Conservation (phyloP, 2,797 vertebrate species). For the Eidolon dupreanum region DNA sequence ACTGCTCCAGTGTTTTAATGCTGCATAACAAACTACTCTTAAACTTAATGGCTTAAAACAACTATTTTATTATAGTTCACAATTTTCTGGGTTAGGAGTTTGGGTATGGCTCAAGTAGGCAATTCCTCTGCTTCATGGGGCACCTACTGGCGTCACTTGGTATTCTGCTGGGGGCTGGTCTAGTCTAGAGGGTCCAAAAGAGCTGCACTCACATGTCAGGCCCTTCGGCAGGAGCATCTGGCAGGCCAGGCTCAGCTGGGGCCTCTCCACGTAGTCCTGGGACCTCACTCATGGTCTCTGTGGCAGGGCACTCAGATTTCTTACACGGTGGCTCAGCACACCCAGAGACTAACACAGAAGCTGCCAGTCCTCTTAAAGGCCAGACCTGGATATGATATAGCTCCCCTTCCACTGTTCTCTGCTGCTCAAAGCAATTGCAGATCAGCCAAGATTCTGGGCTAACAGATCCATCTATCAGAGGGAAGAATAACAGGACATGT, state of each 20-base stretch:
- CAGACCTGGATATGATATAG: neutral
- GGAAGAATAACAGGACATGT: neutral
- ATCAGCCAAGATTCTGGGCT: neutral
- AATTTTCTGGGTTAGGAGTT: neutral
- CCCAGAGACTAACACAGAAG: neutral
- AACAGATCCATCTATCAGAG: neutral
- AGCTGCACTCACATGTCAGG: neutral
- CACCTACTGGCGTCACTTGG: neutral
- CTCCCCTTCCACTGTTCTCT: neutral
- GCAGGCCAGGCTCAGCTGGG: neutral
- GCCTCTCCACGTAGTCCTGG: neutral
- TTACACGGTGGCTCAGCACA: neutral
- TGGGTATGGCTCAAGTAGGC: neutral
- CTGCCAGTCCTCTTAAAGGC: neutral
- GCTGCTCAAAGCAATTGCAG: neutral
- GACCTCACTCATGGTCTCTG: neutral
- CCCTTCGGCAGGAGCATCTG: neutral
- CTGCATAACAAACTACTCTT: neutral
- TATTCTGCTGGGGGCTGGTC: neutral
- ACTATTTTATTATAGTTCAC: neutral
- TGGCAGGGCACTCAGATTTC: rapidly evolving
- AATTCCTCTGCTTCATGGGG: neutral
- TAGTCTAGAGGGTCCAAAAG: neutral
- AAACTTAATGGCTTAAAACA: neutral
- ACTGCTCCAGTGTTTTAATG: neutral